These are phyloP conservation scores for Pseudanteris insignis DNA, from an alignment of 2,888 invertebrate genomes.

Conservation along the genomic window DNA sequence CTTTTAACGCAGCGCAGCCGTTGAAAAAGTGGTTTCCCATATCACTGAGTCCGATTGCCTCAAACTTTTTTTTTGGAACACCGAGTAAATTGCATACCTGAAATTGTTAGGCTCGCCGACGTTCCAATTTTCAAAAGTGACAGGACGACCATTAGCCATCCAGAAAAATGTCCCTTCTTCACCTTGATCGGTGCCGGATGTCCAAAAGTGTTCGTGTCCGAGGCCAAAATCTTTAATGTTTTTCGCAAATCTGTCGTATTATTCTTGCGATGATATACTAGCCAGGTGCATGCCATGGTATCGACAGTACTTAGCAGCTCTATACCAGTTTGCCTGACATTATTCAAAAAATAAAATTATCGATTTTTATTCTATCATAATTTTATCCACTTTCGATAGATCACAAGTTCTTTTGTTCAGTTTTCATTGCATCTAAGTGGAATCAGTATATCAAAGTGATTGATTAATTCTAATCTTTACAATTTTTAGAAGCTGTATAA, in stretches of 20 bases:
- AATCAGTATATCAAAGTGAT: no score
- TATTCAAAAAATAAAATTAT: background rate
- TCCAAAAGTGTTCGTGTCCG: slow-evolving; percentile 93
- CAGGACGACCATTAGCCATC: slow-evolving; percentile 89
- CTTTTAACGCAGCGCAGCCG: no score
- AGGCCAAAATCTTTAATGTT: slow-evolving; percentile 89
- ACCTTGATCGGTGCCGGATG: slow-evolving; percentile 89
- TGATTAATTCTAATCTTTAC: no score
- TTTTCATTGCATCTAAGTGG: no score
- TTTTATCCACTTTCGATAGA: no score
- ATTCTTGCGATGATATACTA: slow-evolving; percentile 88
- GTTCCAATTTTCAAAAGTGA: slow-evolving; percentile 93
- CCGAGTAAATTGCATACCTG: slow-evolving; percentile 54
- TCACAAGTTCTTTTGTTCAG: no score
- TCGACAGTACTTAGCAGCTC: slow-evolving; percentile 89
- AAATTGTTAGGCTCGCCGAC: slow-evolving; percentile 94
- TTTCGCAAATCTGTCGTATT: slow-evolving; percentile 89
- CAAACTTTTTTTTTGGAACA: no score
- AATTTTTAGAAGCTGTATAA: no score
- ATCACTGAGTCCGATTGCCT: no score
- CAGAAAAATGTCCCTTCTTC: slow-evolving; percentile 92
- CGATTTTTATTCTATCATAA: background rate
- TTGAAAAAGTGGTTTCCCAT: no score
- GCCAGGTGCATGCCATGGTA: slow-evolving; percentile 94
- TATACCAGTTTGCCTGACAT: slow-evolving; percentile 90